Evolutionary conservation across 1,140 invertebrate species (phyloP), one percentile per base, ranked within the genome.

Genomic region (Aphidius gifuensis): DNA sequence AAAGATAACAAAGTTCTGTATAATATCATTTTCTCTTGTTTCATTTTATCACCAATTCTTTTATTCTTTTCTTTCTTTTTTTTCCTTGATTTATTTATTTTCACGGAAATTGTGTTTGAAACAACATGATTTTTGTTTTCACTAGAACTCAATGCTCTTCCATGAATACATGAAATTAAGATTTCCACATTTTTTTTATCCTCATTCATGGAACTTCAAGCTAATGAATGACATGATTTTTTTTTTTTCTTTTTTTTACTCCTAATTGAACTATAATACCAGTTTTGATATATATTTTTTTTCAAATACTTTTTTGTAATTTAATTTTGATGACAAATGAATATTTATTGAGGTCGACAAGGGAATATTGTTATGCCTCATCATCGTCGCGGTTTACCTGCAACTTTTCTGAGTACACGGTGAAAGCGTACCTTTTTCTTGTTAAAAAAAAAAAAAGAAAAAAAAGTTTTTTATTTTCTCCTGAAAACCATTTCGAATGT

Each of bases 271-370:
- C n/a, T 46, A 46, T 46, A 9, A 46, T 46, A 9, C n/a, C 8
- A 2, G 44, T 9, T 8, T n/a, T 46, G 44, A 46, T 8, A 2
- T 8, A 2, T 8, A 2, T 9, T 9, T n/a, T 46, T 4, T 46
- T 46, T 8, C 5, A 9, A 39, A 53, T 53, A 39, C 53, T 11
- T 23, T 32, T 44, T 9, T 9, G 46, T 42, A 21, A 23, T 5
- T 39, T 7, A 38, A 9, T 16, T 51, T 39, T 57, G 42, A 49
- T 43, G 39, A 40, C 55, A 58, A 58, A 63, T 63, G 61, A 63
- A 63, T 63, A 63, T 63, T 63, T 63, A 63, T 63, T 63, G 61
- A 55, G 61, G 61, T 58, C 61, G 58, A 44, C 56, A 23, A 21
- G 16, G 40, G 49, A 45, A 32, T 45, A 16, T 46, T 40, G 23